Conservation (phyloP, 2,797 vertebrate species). For the Dendrocincla fuliginosa region DNA sequence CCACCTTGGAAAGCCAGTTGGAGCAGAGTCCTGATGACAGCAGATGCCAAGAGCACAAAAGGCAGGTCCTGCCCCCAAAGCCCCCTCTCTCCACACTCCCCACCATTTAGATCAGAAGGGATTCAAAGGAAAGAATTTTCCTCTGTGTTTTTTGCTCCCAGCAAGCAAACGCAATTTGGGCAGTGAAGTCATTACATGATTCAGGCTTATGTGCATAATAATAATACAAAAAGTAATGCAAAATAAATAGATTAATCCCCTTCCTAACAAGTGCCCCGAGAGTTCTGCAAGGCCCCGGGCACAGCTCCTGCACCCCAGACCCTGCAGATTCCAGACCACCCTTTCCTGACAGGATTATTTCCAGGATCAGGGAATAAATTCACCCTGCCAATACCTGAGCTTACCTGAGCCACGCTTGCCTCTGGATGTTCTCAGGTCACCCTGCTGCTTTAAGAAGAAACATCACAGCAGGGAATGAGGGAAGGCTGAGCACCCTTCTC, state of each 20-base stretch:
- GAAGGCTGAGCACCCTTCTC: not conserved
- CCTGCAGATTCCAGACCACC: not conserved
- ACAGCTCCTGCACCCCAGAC: not conserved
- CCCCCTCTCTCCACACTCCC: not conserved
- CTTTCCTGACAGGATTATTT: not conserved
- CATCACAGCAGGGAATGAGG: not conserved
- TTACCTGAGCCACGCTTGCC: not conserved
- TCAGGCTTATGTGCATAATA: not conserved
- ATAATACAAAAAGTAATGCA: not conserved
- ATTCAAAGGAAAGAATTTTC: not conserved
- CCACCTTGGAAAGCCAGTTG: not conserved
- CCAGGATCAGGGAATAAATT: not conserved
- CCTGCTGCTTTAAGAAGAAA: not conserved
- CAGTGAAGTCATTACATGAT: not conserved
- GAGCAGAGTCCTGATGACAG: not conserved
- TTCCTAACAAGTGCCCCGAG: not conserved
- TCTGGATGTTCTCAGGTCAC: not conserved
- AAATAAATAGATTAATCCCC: not conserved
- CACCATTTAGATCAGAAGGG: not conserved
- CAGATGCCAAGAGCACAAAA: not conserved
- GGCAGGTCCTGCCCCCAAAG: not conserved
- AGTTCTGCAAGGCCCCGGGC: not conserved
- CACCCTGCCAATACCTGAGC: not conserved
- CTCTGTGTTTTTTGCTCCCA: not conserved
- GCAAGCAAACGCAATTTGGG: not conserved